Base-by-base conservation (phyloP, 2,797 vertebrate species). In the Prunella strophiata region DNA sequence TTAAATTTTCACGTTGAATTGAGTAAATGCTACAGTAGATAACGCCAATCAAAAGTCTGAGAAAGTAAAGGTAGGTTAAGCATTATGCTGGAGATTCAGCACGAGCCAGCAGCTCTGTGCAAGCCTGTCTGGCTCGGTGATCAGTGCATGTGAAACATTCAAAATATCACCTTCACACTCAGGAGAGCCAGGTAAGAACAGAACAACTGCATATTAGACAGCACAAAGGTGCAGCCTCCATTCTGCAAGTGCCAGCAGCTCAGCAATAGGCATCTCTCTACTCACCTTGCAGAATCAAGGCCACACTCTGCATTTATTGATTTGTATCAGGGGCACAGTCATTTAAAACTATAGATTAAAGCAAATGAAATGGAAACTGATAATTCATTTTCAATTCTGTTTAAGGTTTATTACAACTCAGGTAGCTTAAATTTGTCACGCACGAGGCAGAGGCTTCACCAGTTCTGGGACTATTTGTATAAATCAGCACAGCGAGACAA, bases 401-500 rank as follows among this genome's bases (percentile, higher is more conserved):
- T 95, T 85, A 82, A 77, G 72, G 74, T 87, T 91, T 93, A 90
- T 94, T 92, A 89, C 71, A 77, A 38, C 72, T 88, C 83, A 38
- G 76, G 87, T 89, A 93, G 80, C 61, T 91, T 62, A 65, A 91
- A 93, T 93, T 92, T 89, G 85, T 92, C 40, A 36, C 2, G 1
- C 58, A 19, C 1, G 8, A 91, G 77, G 85, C 18, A 57, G 74
- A 91, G 83, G 59, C 68, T 94, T 85, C 75, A 73, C 83, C 78
- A 61, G 75, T 87, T 80, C 86, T 65, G 80, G 87, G 86, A 82
- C 84, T 85, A 34, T 91, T 94, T 82, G 86, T 94, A 66, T 89
- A 94, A 94, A 94, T 93, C 80, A 90, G 85, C 59, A 65, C 67
- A 67, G 71, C 6, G 5, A 94, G 95, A 89, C 94, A 91, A 95